These are phyloP conservation scores for Eupithecia centaureata DNA, from an alignment of 2,888 invertebrate species.

Conservation along the genomic window DNA sequence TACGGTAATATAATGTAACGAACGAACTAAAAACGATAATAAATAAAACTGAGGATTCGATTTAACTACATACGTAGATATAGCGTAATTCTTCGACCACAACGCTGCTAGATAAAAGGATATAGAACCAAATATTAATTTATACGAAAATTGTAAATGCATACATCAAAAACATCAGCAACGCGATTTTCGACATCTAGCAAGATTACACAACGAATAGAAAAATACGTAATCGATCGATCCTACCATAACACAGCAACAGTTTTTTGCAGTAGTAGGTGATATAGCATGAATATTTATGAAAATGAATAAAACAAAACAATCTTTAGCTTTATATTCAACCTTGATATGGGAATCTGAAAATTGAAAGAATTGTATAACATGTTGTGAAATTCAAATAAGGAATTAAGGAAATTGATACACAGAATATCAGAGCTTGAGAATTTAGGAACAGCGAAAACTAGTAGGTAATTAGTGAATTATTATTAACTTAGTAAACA, in stretches of 20 bases:
- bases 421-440: background rate
- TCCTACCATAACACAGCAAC: constrained; percentile 4
- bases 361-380: constrained; percentile 14
- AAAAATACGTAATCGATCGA: constrained; percentile 15
- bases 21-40: background rate
- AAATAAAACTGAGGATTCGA: background rate
- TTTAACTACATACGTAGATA: background rate
- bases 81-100: background rate
- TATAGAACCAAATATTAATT: background rate
- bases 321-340: constrained; percentile 22
- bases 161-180: background rate
- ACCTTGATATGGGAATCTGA: constrained; percentile 26
- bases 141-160: background rate
- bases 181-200: background rate
- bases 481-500: background rate
- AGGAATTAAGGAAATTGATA: background rate
- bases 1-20: background rate
- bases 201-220: constrained; percentile 12
- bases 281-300: constrained; percentile 15
- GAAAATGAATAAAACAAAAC: constrained; percentile 26
- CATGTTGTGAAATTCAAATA: background rate
- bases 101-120: background rate
- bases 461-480: background rate
- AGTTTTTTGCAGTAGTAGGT: constrained; percentile 11
- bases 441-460: background rate